A percentile compares a stretch with the other conserved stretches of the same genome.
Evolutionary conservation across 2,888 invertebrate species (phyloP).

Genomic region (Pristionchus entomophagus): DNA sequence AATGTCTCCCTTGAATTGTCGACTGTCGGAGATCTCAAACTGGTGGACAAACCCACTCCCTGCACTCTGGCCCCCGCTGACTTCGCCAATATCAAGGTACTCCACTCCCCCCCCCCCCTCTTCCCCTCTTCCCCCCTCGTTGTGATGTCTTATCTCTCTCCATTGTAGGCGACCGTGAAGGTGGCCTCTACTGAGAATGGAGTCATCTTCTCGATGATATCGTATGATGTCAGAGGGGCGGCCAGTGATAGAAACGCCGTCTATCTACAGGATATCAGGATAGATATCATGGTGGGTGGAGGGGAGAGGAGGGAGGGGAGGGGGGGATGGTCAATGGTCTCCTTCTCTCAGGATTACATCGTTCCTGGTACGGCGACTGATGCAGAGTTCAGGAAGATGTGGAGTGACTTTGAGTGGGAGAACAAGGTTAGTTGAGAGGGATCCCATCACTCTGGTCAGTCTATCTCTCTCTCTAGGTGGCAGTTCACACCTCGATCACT

Average conservation of each 20-base stretch:
- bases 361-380: constrained; percentile 89
- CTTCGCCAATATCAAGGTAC: constrained; percentile 96
- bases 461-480: constrained; percentile 81
- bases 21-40: constrained; percentile 90
- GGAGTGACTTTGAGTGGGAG: constrained; percentile 99
- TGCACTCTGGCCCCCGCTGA: constrained; percentile 96
- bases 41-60: constrained; percentile 96
- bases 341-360: constrained; percentile 98
- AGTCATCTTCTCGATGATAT: constrained; percentile 98
- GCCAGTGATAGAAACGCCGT: constrained; percentile 95
- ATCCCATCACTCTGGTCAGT: too few species aligned
- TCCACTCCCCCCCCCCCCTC: not conserved
- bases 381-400: constrained; percentile 97
- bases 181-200: constrained; percentile 99
- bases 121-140: not conserved
- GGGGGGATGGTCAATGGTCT: not conserved
- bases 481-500: constrained; percentile 91
- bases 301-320: not conserved
- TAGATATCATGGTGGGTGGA: constrained; percentile 82
- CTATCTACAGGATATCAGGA: constrained; percentile 98
- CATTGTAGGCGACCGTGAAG: constrained; percentile 73
- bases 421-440: constrained; percentile 86
- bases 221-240: constrained; percentile 95
- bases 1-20: constrained; percentile 97
- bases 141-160: not conserved